Conservation (phyloP, 2,797 vertebrate genomes). For the Cheirogaleus major region DNA sequence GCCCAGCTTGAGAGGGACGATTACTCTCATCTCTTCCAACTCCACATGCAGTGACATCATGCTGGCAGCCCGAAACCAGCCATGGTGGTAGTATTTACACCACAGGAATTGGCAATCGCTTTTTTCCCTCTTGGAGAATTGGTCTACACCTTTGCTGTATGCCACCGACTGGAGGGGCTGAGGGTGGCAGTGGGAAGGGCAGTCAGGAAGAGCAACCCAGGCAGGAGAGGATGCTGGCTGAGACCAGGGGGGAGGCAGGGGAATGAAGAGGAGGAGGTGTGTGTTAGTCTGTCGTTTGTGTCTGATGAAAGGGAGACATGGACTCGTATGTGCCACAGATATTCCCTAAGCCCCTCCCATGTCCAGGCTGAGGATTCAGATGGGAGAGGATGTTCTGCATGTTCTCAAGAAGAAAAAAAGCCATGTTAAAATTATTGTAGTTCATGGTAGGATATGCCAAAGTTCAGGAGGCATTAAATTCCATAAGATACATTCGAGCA, state of each 20-base stretch:
- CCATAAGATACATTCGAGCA: not conserved
- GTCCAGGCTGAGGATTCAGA: not conserved
- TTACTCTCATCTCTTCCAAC: not conserved
- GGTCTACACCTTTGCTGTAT: not conserved
- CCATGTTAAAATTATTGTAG: not conserved
- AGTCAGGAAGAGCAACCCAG: not conserved
- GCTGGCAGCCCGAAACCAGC: not conserved
- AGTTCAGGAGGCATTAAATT: not conserved
- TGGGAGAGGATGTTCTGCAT: not conserved
- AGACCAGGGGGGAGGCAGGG: too few species aligned
- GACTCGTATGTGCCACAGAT: accelerated
- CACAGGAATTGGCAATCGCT: not conserved
- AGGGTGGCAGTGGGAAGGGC: not conserved
- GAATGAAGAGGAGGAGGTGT: not conserved
- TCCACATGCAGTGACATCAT: accelerated
- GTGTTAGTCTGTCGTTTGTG: not conserved
- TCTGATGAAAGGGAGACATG: not conserved
- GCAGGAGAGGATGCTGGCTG: not conserved
- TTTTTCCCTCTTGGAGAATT: not conserved
- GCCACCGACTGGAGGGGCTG: not conserved
- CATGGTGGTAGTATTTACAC: not conserved
- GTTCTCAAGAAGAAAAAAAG: not conserved
- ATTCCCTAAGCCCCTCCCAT: not conserved
- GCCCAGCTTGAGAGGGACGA: not conserved
- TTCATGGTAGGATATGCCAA: not conserved